phyloP scores from a whole-genome alignment of 2,113 vertebrate species.

The Turdus rufiventris region DNA sequence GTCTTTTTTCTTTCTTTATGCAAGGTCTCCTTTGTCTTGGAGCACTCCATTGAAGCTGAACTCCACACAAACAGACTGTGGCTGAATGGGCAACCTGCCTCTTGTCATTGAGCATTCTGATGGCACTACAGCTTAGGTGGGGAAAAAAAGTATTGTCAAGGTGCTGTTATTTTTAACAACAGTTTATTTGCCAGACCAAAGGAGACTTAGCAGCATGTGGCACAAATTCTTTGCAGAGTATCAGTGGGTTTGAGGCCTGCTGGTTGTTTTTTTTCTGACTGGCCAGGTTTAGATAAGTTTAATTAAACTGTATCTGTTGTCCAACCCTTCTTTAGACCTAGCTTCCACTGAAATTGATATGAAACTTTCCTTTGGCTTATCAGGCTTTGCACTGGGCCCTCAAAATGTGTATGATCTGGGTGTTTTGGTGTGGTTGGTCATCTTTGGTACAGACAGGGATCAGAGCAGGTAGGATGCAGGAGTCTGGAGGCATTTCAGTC shows the following conservation, averaged over 20 bases:
- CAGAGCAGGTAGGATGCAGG: not conserved
- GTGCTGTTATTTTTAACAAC: not conserved
- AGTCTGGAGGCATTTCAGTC: not conserved
- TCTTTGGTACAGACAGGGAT: not conserved
- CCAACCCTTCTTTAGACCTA: not conserved
- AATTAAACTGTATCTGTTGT: not conserved
- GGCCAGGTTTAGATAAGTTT: not conserved
- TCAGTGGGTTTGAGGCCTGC: not conserved
- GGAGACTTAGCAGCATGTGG: not conserved
- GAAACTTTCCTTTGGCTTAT: not conserved
- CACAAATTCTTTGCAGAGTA: not conserved
- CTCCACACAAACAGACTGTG: not conserved
- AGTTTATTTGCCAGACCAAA: not conserved
- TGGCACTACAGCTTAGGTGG: not conserved
- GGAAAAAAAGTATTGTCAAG: not conserved
- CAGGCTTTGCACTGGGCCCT: not conserved
- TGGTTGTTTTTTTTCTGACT: not conserved
- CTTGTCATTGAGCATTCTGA: not conserved
- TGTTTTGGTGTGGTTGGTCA: not conserved
- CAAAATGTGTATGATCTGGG: not conserved
- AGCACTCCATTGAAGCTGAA: not conserved
- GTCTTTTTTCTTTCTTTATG: not conserved
- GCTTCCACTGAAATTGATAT: not conserved
- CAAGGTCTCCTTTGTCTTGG: not conserved
- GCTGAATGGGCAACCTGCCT: not conserved